These are phyloP conservation scores for Catostylus mosaicus DNA, from an alignment of 30 jellyfish, hydroid and myxozoan species.

Conservation along the genomic window DNA sequence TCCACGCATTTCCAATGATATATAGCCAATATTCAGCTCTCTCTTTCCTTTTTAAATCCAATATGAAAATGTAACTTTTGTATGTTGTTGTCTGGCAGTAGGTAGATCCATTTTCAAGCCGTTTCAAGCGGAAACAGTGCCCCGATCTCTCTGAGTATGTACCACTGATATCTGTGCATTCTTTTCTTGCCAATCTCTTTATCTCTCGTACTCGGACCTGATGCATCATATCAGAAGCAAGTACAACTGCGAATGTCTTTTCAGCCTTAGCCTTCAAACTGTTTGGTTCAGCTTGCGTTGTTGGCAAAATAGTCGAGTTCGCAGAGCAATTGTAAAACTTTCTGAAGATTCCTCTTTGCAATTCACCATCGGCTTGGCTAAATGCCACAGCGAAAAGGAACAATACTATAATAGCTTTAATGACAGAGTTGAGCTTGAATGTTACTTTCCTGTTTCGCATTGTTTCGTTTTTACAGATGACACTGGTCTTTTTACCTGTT, in stretches of 20 bases:
- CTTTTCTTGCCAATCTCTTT: constrained; percentile 1
- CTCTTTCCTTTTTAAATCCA: neutral
- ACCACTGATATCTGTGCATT: constrained; percentile 33
- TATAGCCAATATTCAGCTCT: constrained; percentile 3
- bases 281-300: neutral
- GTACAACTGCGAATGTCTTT: constrained; percentile 13
- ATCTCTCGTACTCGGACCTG: neutral
- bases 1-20: constrained; percentile 25
- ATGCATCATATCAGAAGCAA: constrained; percentile 46
- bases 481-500: too few relatives aligned
- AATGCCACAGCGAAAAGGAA: neutral
- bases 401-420: neutral
- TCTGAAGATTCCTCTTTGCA: too few relatives aligned
- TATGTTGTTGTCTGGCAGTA: neutral
- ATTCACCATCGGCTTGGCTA: neutral
- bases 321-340: constrained; percentile 1
- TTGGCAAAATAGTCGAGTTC: constrained; percentile 5
- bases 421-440: too few relatives aligned
- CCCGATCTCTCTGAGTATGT: constrained; percentile 8
- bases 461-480: too few relatives aligned
- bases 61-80: neutral
- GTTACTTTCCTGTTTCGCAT: too few relatives aligned
- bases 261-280: neutral
- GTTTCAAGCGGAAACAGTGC: neutral
- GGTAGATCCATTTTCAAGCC: constrained; percentile 4